phyloP scores from a whole-genome alignment of 1,140 invertebrate genomes.

The Lutraria rhynchaena region DNA sequence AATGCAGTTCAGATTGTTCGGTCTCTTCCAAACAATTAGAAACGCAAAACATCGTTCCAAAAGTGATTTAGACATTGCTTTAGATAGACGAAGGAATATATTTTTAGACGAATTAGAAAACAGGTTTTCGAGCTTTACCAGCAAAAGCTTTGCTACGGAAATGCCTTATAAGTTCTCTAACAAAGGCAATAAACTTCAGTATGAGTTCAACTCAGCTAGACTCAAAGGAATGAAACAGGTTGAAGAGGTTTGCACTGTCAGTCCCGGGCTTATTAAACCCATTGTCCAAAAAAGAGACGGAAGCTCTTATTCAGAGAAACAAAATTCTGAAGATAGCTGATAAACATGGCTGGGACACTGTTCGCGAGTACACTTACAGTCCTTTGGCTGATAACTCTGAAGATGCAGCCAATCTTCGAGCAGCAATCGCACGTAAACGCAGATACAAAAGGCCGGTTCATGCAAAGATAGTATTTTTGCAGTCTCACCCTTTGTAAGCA shows the following conservation, averaged over 20 bases:
- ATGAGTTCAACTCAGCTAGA: constrained; percentile 24
- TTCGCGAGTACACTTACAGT: constrained; percentile 7
- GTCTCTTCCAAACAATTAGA: too few relatives aligned
- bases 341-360: constrained; percentile 33
- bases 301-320: constrained; percentile 13
- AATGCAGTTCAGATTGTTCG: too few relatives aligned
- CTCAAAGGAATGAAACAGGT: background rate
- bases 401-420: constrained; percentile 25
- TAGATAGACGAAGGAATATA: background rate
- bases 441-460: too few relatives aligned
- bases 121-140: background rate
- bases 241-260: constrained; percentile 8
- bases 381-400: constrained; percentile 23
- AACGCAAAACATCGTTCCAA: too few relatives aligned
- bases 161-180: constrained; percentile 19
- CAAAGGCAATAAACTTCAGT: constrained; percentile 4
- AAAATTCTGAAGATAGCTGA: constrained; percentile 36
- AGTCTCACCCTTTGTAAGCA: too few relatives aligned
- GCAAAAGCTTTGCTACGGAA: background rate
- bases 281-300: background rate
- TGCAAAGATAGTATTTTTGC: too few relatives aligned
- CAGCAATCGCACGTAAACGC: constrained; percentile 28
- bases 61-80: background rate
- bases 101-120: background rate
- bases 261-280: background rate